phyloP scores from a whole-genome alignment of 2,113 vertebrate species.

The Murina feae region DNA sequence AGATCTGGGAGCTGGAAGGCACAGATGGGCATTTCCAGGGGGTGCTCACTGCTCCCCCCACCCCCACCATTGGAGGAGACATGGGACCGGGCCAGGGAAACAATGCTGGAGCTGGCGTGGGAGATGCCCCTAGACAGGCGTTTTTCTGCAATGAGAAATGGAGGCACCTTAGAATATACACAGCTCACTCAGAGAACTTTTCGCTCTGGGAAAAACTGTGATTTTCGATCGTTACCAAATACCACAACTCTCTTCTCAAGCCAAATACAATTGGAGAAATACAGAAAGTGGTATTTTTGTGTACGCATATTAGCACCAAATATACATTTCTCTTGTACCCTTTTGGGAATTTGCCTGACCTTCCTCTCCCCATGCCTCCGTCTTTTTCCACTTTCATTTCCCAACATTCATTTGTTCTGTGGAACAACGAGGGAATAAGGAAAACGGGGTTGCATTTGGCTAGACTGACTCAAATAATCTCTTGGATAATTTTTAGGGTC shows the following conservation, averaged over 20 bases:
- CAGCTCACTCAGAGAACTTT: slow-evolving; percentile 19
- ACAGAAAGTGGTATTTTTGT: neutral
- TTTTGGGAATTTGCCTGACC: neutral
- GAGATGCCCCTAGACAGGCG: slow-evolving; percentile 94
- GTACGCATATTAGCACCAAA: slow-evolving; percentile 13
- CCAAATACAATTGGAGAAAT: neutral
- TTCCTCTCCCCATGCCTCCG: neutral
- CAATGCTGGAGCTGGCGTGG: slow-evolving; percentile 95
- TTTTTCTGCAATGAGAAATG: slow-evolving; percentile 85
- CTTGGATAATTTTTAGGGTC: neutral
- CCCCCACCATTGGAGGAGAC: slow-evolving; percentile 89
- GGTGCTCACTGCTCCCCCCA: slow-evolving; percentile 88
- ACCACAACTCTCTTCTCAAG: slow-evolving; percentile 16
- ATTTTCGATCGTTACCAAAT: neutral
- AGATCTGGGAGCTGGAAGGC: slow-evolving; percentile 98
- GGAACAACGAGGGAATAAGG: neutral
- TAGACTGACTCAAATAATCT: neutral
- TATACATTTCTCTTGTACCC: neutral
- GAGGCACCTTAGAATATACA: slow-evolving; percentile 67
- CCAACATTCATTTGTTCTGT: neutral
- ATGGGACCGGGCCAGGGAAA: slow-evolving; percentile 93
- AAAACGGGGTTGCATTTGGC: neutral
- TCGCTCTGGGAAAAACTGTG: neutral
- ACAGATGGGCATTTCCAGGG: slow-evolving; percentile 95
- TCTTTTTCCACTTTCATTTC: slow-evolving; percentile 19